A percentile compares a stretch with the other conserved stretches of the same genome.
Conservation (phyloP, 1,140 invertebrate species). For the Brachystomella parvula region DNA sequence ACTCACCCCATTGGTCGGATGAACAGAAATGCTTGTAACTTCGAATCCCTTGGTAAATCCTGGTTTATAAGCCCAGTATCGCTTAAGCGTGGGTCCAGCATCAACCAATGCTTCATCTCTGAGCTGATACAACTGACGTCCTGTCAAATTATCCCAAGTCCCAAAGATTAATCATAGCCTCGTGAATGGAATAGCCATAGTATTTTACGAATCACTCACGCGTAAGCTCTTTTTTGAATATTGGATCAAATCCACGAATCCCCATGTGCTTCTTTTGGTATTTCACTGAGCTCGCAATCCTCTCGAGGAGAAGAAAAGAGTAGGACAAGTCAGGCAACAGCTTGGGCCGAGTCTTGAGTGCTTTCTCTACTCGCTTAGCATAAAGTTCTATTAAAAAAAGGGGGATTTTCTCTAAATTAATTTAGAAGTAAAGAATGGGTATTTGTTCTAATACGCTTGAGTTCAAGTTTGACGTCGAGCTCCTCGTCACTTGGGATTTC, state of each 20-base stretch:
- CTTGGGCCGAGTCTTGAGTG: not conserved
- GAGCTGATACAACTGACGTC: not conserved
- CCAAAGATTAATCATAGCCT: not conserved
- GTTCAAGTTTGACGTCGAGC: not conserved
- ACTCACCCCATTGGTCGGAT: slow-evolving; percentile 32
- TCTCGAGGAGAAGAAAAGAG: not conserved
- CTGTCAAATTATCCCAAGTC: slow-evolving; percentile 1
- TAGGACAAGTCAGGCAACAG: not conserved
- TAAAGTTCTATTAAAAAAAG: not conserved
- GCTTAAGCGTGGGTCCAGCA: slow-evolving; percentile 22
- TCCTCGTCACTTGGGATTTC: not conserved
- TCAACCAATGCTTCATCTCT: slow-evolving; percentile 5
- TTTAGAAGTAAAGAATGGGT: not conserved
- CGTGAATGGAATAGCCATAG: not conserved
- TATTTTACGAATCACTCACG: not conserved
- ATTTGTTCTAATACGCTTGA: not conserved
- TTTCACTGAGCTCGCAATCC: not conserved
- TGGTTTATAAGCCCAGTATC: slow-evolving; percentile 29
- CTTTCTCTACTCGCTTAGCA: not conserved
- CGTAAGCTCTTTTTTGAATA: not conserved
- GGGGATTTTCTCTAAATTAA: not conserved
- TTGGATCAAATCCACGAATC: not conserved
- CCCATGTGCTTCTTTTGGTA: not conserved
- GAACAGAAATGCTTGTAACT: slow-evolving; percentile 26
- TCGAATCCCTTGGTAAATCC: slow-evolving; percentile 25